Base-by-base conservation (phyloP, 2,888 invertebrate genomes). In the Cabera pusaria region DNA sequence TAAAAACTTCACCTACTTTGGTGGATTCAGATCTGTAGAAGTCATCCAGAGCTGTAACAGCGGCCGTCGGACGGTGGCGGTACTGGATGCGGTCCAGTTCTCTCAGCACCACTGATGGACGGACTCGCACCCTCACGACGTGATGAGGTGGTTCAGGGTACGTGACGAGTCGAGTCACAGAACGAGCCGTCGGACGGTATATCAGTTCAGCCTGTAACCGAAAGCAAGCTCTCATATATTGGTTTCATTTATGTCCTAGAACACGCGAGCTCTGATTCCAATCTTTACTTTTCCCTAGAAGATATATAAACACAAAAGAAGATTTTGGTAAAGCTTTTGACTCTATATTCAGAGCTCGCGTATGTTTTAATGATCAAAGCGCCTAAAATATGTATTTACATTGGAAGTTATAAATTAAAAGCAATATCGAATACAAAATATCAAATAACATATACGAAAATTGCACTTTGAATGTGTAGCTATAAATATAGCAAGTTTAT, bases 11-110 rank as follows among this genome's bases (percentile, higher is more conserved):
- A n/a, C n/a, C n/a, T 88, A 95, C 95, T 92, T 92, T 92, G 61
- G 92, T 91, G 59, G 92, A 88, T 69, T 92, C 93, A 56, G 95
- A 94, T 86, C 94, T 93, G 83, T 94, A 93, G 87, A 93, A 96
- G 72, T 94, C 93, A 60, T 94, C 94, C 54, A 93, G 90, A 59
- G 94, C 92, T 44, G 93, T 92, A 60, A 92, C 89, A 46, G 91
- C 91, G 31, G 85, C 65, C 35, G 80, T 76, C 16, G 93, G 92
- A 49, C 94, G 91, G 49, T 90, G 81, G 72, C 91, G 91, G 76
- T 92, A 90, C 57, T 91, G 90, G 74, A 94, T 94, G 72, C 93
- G 90, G 74, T 93, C 93, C 63, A 92, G 90, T 72, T 93, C 93
- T 47, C 91, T 91, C 62, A 92, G 90, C 63, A 94, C 85, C 45